Evolutionary conservation across 2,888 invertebrate species (phyloP).

Genomic region (Hyposoter didymator): DNA sequence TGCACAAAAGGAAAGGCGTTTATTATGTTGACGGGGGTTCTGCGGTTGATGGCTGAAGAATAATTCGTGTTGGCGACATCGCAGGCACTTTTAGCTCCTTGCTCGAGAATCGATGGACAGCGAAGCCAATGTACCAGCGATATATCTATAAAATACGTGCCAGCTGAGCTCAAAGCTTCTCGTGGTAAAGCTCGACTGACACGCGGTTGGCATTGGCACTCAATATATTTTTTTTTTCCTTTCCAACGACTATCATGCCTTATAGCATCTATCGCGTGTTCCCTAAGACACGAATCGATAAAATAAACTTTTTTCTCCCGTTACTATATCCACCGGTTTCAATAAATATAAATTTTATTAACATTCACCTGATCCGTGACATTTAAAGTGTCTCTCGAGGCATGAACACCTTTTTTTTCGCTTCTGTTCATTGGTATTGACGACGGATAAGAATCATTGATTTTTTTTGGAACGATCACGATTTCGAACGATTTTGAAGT

Average conservation of each 20-base stretch:
- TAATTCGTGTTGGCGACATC: slow-evolving; percentile 59
- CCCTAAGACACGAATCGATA: slow-evolving; percentile 44
- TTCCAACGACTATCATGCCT: slow-evolving; percentile 39
- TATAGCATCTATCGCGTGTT: slow-evolving; percentile 51
- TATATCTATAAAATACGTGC: slow-evolving; percentile 43
- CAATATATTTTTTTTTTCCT: slow-evolving; percentile 28
- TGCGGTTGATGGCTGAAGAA: slow-evolving; percentile 36
- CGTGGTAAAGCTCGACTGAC: slow-evolving; percentile 49
- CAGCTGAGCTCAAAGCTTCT: slow-evolving; percentile 39
- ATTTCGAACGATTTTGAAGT: too few relatives aligned
- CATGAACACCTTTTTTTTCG: background rate
- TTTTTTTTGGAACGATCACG: background rate
- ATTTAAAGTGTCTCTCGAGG: background rate
- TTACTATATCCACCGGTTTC: background rate
- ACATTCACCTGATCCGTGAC: background rate
- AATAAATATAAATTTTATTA: slow-evolving; percentile 1
- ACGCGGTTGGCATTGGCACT: slow-evolving; percentile 61
- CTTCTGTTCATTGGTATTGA: background rate
- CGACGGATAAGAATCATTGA: background rate
- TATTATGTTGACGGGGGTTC: slow-evolving; percentile 8
- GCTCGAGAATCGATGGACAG: slow-evolving; percentile 62
- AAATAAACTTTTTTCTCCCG: slow-evolving; percentile 9
- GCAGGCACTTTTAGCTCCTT: slow-evolving; percentile 54
- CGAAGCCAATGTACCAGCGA: slow-evolving; percentile 29
- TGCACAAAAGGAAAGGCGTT: background rate